Base-by-base conservation (phyloP, 2,888 invertebrate genomes). In the Acholoe squamosa region DNA sequence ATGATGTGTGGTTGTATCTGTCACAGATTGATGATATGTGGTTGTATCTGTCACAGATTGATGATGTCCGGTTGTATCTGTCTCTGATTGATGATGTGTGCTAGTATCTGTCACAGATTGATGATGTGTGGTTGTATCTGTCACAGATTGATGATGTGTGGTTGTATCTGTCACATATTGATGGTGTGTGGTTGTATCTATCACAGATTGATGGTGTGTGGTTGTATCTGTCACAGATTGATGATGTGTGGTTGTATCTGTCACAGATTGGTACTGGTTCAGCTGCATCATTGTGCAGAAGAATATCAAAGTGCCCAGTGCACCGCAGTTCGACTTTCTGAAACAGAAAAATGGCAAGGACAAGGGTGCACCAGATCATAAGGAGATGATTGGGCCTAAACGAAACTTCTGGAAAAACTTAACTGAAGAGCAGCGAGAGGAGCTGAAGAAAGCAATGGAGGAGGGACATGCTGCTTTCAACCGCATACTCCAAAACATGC, bases 401-500 rank as follows among this genome's bases (percentile, higher is more conserved):
- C 80, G 34, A 19, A 33, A 80, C 43, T 54, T 86, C 71, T 95
- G 93, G 93, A 92, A 93, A 34, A 92, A 92, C n/a, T 91, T 95
- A 89, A 91, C 93, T 7, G 92, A 93, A 67, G 94, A 94, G 52
- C 91, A 93, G 51, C 93, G 94, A 91, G 92, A 93, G 0, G 93
- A 93, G 34, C 91, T 94, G 92, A 92, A 92, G 89, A 93, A 94
- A 76, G 93, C 93, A 88, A 93, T 94, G 89, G 92, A 93, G 84
- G 92, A 92, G 77, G 92, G 95, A 19, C 94, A 94, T 89, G 94
- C 94, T 25, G 91, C 96, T 90, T 97, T 97, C 76, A 97, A 97
- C 96, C 93, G 94, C 71, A 94, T 94, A 25, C 93, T 95, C 93
- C 93, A 93, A 90, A 93, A 94, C 77, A 95, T 95, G 95, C 97